Evolutionary conservation across 2,113 vertebrate species (phyloP).

Genomic region (Erinaceus europaeus): DNA sequence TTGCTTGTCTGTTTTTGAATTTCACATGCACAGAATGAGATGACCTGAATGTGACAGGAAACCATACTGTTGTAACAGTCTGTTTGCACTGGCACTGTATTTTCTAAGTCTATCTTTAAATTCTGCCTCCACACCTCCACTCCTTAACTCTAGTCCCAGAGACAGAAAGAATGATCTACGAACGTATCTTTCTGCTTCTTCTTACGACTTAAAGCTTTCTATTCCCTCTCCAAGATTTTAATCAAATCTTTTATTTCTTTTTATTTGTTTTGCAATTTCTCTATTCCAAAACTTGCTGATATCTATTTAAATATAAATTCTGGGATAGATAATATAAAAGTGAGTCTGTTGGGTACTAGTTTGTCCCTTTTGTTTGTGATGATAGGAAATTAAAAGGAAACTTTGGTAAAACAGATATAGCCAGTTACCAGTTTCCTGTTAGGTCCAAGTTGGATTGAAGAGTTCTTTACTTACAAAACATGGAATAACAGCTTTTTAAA

Average conservation of each 20-base stretch:
- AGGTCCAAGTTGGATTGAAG: background rate
- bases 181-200: background rate
- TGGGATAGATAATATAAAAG: no score
- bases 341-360: no score
- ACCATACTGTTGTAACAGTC: no score
- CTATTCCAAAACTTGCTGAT: no score
- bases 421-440: background rate
- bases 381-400: no score
- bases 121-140: no score
- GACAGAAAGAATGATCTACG: background rate
- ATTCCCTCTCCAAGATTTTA: background rate
- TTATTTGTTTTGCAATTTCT: no score
- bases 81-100: no score
- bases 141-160: background rate
- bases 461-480: background rate
- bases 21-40: no score
- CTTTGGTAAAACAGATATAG: background rate
- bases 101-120: background rate
- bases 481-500: background rate
- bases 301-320: no score
- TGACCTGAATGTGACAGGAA: no score
- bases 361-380: background rate
- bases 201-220: background rate
- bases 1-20: no score
- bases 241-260: background rate